A percentile compares a stretch with the other conserved stretches of the same genome.
Evolutionary conservation across 2,888 invertebrate genomes (phyloP).

Genomic region (Seira musarum): DNA sequence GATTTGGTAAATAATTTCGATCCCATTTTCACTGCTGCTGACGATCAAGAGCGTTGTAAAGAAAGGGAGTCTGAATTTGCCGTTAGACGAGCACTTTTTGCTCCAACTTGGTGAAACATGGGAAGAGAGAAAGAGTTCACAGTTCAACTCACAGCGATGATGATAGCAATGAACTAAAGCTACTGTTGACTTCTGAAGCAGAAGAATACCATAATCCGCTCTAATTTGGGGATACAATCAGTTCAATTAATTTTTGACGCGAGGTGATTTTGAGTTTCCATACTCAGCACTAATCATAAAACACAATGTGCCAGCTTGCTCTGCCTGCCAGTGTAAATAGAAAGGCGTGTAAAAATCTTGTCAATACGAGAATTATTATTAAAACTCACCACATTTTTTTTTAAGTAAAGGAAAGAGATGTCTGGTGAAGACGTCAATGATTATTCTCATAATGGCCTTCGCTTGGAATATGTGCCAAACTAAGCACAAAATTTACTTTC

Average conservation of each 20-base stretch:
- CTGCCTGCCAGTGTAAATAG: background rate
- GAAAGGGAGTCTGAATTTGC: too few relatives aligned
- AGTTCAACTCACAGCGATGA: background rate
- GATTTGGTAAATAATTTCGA: too few relatives aligned
- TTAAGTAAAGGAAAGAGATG: background rate
- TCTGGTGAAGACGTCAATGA: slow-evolving; percentile 23
- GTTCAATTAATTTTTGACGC: slow-evolving; percentile 10
- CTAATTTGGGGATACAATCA: slow-evolving; percentile 5
- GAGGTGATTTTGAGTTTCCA: background rate
- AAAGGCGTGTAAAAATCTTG: background rate
- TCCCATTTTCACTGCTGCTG: too few relatives aligned
- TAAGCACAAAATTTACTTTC: background rate
- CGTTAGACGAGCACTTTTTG: too few relatives aligned
- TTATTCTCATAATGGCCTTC: background rate
- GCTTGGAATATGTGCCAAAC: slow-evolving; percentile 2
- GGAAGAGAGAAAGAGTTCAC: background rate
- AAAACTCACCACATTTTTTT: background rate
- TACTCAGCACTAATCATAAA: background rate
- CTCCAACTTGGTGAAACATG: too few relatives aligned
- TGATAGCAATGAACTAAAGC: background rate
- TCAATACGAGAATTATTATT: slow-evolving; percentile 1
- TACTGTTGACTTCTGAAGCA: background rate
- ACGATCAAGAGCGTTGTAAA: too few relatives aligned
- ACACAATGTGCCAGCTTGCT: background rate
- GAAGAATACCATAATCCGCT: background rate